phyloP scores from a whole-genome alignment of 92 coral and sea anemone species.

The Siderastrea radians region DNA sequence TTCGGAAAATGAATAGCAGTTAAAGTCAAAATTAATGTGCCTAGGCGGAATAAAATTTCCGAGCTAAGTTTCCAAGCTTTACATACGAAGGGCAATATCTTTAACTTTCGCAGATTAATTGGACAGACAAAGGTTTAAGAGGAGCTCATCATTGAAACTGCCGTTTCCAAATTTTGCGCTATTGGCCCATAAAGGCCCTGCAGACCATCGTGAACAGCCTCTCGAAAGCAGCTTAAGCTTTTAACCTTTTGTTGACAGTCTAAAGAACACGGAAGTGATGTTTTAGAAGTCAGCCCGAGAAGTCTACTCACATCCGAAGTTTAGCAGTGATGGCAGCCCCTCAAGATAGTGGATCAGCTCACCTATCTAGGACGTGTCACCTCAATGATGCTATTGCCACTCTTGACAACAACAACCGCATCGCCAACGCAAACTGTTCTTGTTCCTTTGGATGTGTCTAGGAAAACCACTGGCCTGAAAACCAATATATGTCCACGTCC shows the following conservation, averaged over 20 bases:
- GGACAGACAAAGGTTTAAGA: slow-evolving; percentile 15
- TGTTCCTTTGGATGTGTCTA: slow-evolving; percentile 37
- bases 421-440: slow-evolving; percentile 39
- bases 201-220: slow-evolving; percentile 6
- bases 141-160: slow-evolving; percentile 28
- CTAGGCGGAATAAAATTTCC: too few relatives aligned
- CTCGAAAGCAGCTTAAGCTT: neutral
- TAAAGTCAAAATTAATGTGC: too few relatives aligned
- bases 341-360: slow-evolving; percentile 7
- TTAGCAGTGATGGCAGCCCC: neutral
- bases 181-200: neutral
- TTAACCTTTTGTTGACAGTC: slow-evolving; percentile 38
- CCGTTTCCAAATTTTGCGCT: slow-evolving; percentile 28
- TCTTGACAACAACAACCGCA: slow-evolving; percentile 23
- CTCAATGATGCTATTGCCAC: slow-evolving; percentile 14
- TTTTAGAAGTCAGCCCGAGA: slow-evolving; percentile 20
- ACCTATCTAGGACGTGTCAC: slow-evolving; percentile 42
- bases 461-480: neutral
- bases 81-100: slow-evolving; percentile 28
- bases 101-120: slow-evolving; percentile 23
- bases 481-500: slow-evolving; percentile 18
- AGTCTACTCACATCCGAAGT: slow-evolving; percentile 5
- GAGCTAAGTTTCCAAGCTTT: too few relatives aligned
- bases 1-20: too few relatives aligned
- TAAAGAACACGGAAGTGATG: slow-evolving; percentile 30